Evolutionary conservation across 1,140 invertebrate species (phyloP), one percentile per base, ranked within the genome.

Genomic region (Monomorium pharaonis): DNA sequence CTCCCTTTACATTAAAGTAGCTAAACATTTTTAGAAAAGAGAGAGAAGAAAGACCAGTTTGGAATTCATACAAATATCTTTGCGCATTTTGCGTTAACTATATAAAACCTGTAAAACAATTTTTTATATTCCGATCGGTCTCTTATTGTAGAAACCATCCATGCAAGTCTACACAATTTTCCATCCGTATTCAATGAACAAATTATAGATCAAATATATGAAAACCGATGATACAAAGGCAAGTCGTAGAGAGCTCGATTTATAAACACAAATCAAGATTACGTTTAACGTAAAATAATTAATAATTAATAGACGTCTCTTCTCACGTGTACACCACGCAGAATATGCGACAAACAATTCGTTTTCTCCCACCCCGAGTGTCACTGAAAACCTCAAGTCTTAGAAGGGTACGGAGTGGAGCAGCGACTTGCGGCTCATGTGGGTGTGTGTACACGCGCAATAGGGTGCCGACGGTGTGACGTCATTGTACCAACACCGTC

Each of bases 391-490:
- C 7, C 24, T 51, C 24, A 56, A 42, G 18, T 56, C 44, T 67
- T 14, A 37, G 63, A 51, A 76, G 42, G n/a, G 12, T 42, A 75
- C 9, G n/a, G 3, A 58, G 30, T 10, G 51, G 7, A 21, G n/a
- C 44, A 65, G 30, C 44, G 54, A 63, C 47, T 69, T 30, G 12
- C 27, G 51, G 18, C 0, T 42, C 37, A 74, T 85, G 24, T 60
- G n/a, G 37, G 51, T 58, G 44, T 60, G 72, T 56, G 77, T 85
- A 80, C 60, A 60, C 85, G 65, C 51, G 80, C 85, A 86, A n/a
- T 87, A 92, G 77, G 80, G 85, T 87, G 83, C 12, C 37, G 81
- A 63, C 76, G 21, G 74, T 21, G 51, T 88, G 89, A 90, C 89
- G 77, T 88, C 86, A 86, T 69, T 84, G 67, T 63, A 72, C 42